Percentiles rank a stretch among this genome's conserved stretches.
phyloP scores from a whole-genome alignment of 2,113 vertebrate genomes.

The Labeo catla region DNA sequence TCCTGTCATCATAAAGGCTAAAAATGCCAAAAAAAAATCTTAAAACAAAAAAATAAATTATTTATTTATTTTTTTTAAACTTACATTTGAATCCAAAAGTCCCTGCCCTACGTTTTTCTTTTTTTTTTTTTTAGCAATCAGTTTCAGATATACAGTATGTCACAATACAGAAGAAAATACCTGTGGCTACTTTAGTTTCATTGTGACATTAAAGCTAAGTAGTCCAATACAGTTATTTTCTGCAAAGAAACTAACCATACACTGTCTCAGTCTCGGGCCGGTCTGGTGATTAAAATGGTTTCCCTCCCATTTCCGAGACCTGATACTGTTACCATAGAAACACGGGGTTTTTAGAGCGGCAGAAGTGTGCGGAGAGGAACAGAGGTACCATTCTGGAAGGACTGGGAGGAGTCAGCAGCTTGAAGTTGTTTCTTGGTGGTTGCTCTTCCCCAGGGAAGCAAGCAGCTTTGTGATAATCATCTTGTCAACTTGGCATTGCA shows the following conservation, averaged over 20 bases:
- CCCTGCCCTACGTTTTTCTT: too few species aligned
- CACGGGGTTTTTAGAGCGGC: neutral
- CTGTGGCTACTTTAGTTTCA: neutral
- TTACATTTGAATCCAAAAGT: too few species aligned
- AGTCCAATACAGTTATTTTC: neutral
- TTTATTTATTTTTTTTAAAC: too few species aligned
- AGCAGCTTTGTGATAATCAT: constrained; percentile 53
- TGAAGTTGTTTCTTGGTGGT: constrained; percentile 13
- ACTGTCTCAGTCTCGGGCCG: neutral
- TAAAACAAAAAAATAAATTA: too few species aligned
- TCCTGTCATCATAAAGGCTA: too few species aligned
- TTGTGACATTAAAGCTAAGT: neutral
- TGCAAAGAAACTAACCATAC: neutral
- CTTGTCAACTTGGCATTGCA: constrained; percentile 48
- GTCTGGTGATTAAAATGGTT: constrained; percentile 14
- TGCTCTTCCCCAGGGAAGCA: constrained; percentile 27
- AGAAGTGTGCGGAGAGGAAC: neutral
- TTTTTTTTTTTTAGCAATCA: too few species aligned
- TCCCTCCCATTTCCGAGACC: constrained; percentile 28
- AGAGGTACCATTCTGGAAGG: constrained; percentile 3
- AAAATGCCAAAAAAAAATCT: too few species aligned
- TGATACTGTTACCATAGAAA: constrained; percentile 52
- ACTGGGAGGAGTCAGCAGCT: constrained; percentile 22
- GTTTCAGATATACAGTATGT: too few species aligned
- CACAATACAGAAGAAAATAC: too few species aligned